Conservation (phyloP, 2,113 vertebrate genomes). For the Carassius gibelio region DNA sequence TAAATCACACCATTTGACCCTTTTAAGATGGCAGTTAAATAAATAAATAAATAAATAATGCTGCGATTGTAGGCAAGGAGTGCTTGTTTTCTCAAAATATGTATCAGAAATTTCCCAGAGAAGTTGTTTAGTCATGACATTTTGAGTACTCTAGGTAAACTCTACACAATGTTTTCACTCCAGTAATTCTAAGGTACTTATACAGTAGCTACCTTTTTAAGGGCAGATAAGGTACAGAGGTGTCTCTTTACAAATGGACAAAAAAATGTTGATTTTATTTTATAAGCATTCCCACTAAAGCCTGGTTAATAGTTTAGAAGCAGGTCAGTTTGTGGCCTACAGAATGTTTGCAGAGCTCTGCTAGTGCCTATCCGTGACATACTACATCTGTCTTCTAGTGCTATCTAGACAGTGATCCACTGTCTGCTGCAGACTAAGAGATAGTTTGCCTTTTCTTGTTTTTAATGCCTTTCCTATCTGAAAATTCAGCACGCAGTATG, state of each 20-base stretch:
- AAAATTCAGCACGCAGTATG: background rate
- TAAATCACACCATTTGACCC: too few species aligned
- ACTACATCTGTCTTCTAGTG: constrained; percentile 68
- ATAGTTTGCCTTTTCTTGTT: background rate
- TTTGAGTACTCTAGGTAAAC: background rate
- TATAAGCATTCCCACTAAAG: too few species aligned
- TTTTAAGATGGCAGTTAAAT: background rate
- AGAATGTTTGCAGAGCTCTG: constrained; percentile 75
- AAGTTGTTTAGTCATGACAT: background rate
- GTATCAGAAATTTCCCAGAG: background rate
- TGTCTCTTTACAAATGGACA: too few species aligned
- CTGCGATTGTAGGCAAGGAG: background rate
- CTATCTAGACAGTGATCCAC: constrained; percentile 32
- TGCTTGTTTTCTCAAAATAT: background rate
- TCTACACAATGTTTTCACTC: background rate
- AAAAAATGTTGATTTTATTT: too few species aligned
- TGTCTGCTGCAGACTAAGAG: constrained; percentile 6
- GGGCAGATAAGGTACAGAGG: too few species aligned
- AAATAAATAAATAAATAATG: background rate
- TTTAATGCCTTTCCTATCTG: background rate
- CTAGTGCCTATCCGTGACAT: constrained; percentile 75
- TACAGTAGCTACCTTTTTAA: too few species aligned
- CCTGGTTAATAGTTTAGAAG: background rate
- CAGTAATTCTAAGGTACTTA: background rate
- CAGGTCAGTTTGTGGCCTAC: background rate